Evolutionary conservation across 2,797 vertebrate genomes (phyloP).

Genomic region (Naso thynnoides): DNA sequence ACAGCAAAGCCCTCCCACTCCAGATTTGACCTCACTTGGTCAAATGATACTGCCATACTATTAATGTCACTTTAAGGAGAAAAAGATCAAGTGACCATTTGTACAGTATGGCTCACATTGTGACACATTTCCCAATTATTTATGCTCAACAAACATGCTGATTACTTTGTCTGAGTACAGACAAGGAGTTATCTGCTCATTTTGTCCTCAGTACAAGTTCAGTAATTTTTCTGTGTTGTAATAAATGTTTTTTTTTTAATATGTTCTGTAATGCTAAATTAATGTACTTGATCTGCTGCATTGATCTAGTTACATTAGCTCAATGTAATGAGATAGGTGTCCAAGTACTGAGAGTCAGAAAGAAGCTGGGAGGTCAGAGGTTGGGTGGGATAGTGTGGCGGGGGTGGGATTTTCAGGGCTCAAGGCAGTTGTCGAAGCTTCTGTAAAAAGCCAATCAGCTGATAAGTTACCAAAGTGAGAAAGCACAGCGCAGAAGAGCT

Average conservation of each 20-base stretch:
- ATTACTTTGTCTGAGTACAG: neutral
- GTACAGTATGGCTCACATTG: neutral
- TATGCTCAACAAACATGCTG: neutral
- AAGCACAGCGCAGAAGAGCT: neutral
- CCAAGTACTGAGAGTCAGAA: neutral
- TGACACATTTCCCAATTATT: neutral
- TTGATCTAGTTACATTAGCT: slow-evolving; percentile 29
- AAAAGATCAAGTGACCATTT: neutral
- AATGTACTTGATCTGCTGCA: neutral
- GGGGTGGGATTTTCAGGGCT: neutral
- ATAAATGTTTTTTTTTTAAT: slow-evolving; percentile 1
- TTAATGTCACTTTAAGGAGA: neutral
- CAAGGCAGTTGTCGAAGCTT: slow-evolving; percentile 28
- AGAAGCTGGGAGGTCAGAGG: slow-evolving; percentile 12
- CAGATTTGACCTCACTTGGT: slow-evolving; percentile 19
- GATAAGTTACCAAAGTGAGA: slow-evolving; percentile 7
- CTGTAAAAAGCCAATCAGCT: slow-evolving; percentile 27
- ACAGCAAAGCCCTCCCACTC: slow-evolving; percentile 1
- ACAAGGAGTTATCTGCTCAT: neutral
- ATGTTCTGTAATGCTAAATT: neutral
- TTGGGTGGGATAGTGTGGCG: neutral
- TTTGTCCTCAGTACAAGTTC: neutral
- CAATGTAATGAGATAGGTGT: slow-evolving; percentile 47
- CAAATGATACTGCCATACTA: neutral
- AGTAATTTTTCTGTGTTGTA: neutral